These are phyloP conservation scores for Paedocypris sp. DNA, from an alignment of 2,113 vertebrate genomes.

Conservation along the genomic window DNA sequence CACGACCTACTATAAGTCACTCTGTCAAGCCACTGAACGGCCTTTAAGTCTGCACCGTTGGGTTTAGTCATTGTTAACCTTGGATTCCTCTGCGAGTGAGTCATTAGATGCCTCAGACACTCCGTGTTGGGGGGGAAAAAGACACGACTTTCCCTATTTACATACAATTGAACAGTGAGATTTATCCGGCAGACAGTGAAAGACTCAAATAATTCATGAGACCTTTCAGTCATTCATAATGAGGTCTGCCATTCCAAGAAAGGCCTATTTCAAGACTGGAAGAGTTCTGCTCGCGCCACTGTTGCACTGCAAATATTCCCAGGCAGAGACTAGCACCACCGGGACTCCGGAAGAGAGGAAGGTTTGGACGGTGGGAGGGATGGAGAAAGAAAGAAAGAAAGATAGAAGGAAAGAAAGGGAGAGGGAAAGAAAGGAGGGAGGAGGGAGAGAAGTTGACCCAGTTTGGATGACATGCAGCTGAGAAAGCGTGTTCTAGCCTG, in stretches of 20 bases:
- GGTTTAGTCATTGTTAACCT: neutral
- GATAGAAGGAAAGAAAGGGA: conserved; percentile 13
- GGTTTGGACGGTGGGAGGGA: conserved; percentile 19
- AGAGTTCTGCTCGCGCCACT: conserved; percentile 29
- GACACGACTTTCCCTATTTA: neutral
- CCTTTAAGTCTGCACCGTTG: too few species aligned
- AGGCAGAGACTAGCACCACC: conserved; percentile 37
- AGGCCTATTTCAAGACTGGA: conserved; percentile 5
- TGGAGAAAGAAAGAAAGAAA: conserved; percentile 25
- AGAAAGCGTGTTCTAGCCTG: conserved; percentile 38
- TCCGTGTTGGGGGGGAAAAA: neutral
- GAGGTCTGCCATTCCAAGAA: neutral
- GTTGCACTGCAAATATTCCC: conserved; percentile 39
- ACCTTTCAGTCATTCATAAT: conserved; percentile 16
- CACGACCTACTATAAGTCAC: too few species aligned
- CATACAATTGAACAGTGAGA: neutral
- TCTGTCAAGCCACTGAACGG: too few species aligned
- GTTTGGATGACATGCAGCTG: conserved; percentile 47
- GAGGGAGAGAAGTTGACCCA: conserved; percentile 39
- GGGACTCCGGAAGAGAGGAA: conserved; percentile 25
- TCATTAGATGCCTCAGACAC: neutral
- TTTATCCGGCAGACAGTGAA: conserved; percentile 3
- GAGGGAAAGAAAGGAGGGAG: neutral
- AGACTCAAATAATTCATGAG: conserved; percentile 15
- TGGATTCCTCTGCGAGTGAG: neutral